Evolutionary conservation across 2,888 invertebrate species (phyloP).

Genomic region (Catocala nupta): DNA sequence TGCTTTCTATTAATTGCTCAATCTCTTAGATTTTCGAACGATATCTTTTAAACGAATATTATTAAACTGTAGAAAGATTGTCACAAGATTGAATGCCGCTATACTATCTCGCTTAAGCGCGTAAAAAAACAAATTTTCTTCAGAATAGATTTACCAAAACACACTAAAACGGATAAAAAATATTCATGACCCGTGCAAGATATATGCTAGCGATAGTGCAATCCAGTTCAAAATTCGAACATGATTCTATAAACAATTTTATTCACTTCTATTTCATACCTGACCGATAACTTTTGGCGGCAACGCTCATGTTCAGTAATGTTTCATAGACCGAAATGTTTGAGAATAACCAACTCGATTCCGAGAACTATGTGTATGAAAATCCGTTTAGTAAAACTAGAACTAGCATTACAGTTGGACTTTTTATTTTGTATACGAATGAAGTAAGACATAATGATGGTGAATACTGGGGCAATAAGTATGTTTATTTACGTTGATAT

Average conservation of each 20-base stretch:
- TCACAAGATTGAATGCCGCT: no score
- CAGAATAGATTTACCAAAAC: no score
- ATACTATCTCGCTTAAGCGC: no score
- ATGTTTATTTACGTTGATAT: slow-evolving; percentile 40
- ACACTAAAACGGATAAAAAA: not conserved
- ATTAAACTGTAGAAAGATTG: no score
- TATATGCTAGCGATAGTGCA: slow-evolving; percentile 1
- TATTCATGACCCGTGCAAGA: not conserved
- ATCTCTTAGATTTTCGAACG: no score
- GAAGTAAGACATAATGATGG: slow-evolving; percentile 5
- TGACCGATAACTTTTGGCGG: slow-evolving; percentile 2
- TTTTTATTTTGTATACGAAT: not conserved
- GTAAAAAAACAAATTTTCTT: no score
- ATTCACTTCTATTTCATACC: slow-evolving; percentile 4
- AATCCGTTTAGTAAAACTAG: no score
- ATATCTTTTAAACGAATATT: no score
- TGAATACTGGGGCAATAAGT: slow-evolving; percentile 7
- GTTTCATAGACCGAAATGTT: slow-evolving; percentile 4
- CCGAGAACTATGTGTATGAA: no score
- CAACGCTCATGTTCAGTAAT: not conserved
- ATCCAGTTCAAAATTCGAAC: slow-evolving; percentile 5
- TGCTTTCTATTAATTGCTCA: no score
- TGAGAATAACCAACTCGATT: not conserved
- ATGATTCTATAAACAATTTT: slow-evolving; percentile 3
- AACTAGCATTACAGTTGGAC: no score